phyloP scores from a whole-genome alignment of 92 coral and sea anemone genomes.

The Porites cylindrica region DNA sequence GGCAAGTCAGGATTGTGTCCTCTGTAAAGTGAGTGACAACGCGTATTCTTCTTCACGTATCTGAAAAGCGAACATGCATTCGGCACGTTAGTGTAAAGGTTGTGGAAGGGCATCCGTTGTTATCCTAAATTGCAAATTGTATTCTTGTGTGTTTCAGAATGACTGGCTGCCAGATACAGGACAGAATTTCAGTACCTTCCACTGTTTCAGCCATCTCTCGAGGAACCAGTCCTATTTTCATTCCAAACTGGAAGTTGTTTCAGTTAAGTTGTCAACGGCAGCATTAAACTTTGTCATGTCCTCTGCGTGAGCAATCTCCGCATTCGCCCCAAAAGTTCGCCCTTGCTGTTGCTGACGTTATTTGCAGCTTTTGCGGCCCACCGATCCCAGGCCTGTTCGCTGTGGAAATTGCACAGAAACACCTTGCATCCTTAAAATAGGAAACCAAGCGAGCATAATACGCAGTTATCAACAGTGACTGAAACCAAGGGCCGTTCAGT shows the following conservation, averaged over 20 bases:
- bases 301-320: slow-evolving; percentile 1
- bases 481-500: too few species aligned
- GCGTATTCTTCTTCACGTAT: neutral
- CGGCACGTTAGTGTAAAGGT: too few species aligned
- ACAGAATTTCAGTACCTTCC: too few species aligned
- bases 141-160: too few species aligned
- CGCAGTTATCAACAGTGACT: too few species aligned
- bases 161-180: too few species aligned
- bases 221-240: slow-evolving; percentile 11
- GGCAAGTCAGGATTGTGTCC: neutral
- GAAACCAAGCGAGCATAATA: too few species aligned
- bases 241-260: slow-evolving; percentile 27
- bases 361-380: too few species aligned
- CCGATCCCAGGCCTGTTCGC: neutral
- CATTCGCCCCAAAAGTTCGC: neutral
- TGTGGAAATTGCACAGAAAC: too few species aligned
- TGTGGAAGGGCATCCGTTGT: too few species aligned
- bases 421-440: too few species aligned
- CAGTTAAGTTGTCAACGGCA: neutral
- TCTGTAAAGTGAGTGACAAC: neutral
- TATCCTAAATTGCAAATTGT: too few species aligned
- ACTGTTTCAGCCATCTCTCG: neutral
- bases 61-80: neutral
- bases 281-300: neutral
- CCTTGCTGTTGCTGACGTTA: neutral